Conservation (phyloP, 2,888 invertebrate species). For the Tiliacea citrago region DNA sequence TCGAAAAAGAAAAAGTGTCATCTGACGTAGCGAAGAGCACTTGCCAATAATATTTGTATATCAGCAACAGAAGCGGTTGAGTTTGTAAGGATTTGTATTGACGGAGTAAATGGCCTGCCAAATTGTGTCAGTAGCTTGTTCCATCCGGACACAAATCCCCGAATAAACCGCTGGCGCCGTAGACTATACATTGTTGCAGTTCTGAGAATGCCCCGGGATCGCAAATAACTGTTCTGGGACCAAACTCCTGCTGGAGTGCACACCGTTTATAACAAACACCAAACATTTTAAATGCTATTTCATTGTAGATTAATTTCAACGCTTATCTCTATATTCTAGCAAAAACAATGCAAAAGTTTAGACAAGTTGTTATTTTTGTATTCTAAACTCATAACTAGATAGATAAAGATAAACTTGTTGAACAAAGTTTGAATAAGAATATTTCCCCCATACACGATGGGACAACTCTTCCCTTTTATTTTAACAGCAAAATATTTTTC, state of each 20-base stretch:
- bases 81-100: slow-evolving; percentile 35
- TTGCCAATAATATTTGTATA: slow-evolving; percentile 28
- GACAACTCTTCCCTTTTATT: slow-evolving; percentile 38
- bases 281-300: slow-evolving; percentile 29
- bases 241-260: background rate
- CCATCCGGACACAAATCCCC: slow-evolving; percentile 37
- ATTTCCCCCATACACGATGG: slow-evolving; percentile 4
- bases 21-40: background rate
- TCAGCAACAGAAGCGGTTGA: slow-evolving; percentile 18
- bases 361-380: background rate
- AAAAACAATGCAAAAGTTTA: slow-evolving; percentile 3
- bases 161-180: slow-evolving; percentile 31
- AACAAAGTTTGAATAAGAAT: slow-evolving; percentile 24
- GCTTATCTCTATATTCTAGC: slow-evolving; percentile 2
- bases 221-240: slow-evolving; percentile 47
- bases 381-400: background rate
- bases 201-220: slow-evolving; percentile 36
- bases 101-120: slow-evolving; percentile 33
- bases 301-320: slow-evolving; percentile 7
- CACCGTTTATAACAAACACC: slow-evolving; percentile 20
- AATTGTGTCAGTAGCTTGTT: slow-evolving; percentile 42
- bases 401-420: slow-evolving; percentile 5
- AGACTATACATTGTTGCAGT: slow-evolving; percentile 44
- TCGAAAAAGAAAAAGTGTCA: slow-evolving; percentile 20
- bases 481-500: slow-evolving; percentile 52